Evolutionary conservation across 1,140 invertebrate species (phyloP).

Genomic region (Aphaenogaster rudis): DNA sequence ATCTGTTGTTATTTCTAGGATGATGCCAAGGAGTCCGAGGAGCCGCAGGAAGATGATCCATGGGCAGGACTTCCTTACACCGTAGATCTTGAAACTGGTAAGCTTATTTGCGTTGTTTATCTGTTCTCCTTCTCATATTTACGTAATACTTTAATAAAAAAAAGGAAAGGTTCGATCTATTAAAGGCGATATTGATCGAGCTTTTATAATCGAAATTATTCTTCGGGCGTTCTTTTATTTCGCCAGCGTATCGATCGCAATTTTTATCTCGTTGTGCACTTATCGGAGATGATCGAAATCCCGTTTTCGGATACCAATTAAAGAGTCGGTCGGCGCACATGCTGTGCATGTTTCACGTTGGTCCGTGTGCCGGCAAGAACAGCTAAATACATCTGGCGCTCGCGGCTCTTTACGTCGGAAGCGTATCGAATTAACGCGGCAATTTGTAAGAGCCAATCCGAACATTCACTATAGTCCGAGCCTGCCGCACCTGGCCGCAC

Average conservation of each 20-base stretch:
- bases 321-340: conserved; percentile 46
- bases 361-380: conserved; percentile 54
- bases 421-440: conserved; percentile 76
- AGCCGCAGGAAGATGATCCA: conserved; percentile 87
- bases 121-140: neutral
- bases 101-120: conserved; percentile 78
- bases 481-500: conserved; percentile 72
- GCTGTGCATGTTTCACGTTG: conserved; percentile 29
- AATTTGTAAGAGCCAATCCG: conserved; percentile 75
- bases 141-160: neutral
- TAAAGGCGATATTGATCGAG: neutral
- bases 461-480: conserved; percentile 54
- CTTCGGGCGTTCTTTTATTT: conserved; percentile 5
- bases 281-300: neutral
- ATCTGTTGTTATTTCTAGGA: conserved; percentile 77
- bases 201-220: neutral
- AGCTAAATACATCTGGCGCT: conserved; percentile 57
- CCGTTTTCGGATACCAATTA: conserved; percentile 63
- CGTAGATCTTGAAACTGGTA: conserved; percentile 96
- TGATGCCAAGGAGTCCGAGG: conserved; percentile 78
- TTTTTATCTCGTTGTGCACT: conserved; percentile 23
- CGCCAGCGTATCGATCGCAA: neutral
- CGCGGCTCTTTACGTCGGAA: conserved; percentile 55
- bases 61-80: conserved; percentile 93
- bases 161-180: neutral